Evolutionary conservation across 2,113 vertebrate species (phyloP).

Genomic region (Sander vitreus): DNA sequence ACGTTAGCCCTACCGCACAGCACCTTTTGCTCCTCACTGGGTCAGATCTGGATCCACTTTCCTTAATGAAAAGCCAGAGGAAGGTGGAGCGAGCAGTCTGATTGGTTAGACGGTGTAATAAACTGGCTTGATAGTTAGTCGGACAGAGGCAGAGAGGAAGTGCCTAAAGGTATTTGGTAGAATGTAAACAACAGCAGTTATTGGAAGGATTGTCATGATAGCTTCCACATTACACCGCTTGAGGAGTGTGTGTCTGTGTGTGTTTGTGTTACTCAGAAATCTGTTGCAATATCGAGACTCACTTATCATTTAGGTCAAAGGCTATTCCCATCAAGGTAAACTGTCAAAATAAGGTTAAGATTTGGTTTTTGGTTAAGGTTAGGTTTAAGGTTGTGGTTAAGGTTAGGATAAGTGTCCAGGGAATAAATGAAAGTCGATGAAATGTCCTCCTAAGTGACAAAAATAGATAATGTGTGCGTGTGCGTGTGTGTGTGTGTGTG

Average conservation of each 20-base stretch:
- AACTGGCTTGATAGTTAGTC: constrained; percentile 51
- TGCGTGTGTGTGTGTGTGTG: constrained; percentile 3
- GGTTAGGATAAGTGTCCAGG: not conserved
- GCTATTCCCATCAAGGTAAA: not conserved
- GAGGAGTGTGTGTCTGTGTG: constrained; percentile 17
- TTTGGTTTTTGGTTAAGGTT: not conserved
- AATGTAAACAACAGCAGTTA: constrained; percentile 72
- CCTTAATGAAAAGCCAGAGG: constrained; percentile 44
- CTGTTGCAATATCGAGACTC: not conserved
- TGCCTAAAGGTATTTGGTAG: constrained; percentile 36
- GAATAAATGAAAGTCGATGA: not conserved
- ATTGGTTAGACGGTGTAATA: constrained; percentile 59
- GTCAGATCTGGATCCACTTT: constrained; percentile 70
- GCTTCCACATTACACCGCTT: constrained; percentile 41
- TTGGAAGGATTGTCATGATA: constrained; percentile 60
- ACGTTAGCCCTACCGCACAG: constrained; percentile 7
- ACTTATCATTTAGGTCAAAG: constrained; percentile 20
- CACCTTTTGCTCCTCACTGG: constrained; percentile 2
- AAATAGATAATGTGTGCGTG: not conserved
- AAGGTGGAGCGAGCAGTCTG: constrained; percentile 20
- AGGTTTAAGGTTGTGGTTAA: not conserved
- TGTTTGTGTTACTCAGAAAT: constrained; percentile 26
- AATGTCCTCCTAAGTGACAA: not conserved
- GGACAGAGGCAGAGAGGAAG: constrained; percentile 56
- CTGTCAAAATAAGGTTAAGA: not conserved